phyloP scores from a whole-genome alignment of 2,113 vertebrate species.

The Triplophysa tibetana region DNA sequence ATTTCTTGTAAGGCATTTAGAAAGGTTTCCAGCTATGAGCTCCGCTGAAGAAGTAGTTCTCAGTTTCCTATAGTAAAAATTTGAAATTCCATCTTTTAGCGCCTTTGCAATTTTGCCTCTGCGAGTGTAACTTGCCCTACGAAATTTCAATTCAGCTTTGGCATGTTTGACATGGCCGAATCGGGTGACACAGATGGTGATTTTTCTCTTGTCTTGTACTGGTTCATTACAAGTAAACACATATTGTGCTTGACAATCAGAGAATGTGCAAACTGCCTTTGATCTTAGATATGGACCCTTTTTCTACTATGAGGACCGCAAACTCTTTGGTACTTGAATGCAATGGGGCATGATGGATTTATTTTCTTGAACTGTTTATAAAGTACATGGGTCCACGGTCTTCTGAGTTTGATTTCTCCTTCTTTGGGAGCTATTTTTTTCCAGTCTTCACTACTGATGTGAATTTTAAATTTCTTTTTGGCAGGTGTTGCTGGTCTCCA shows the following conservation, averaged over 20 bases:
- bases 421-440: background rate
- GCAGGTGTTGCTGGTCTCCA: background rate
- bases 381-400: background rate
- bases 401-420: background rate
- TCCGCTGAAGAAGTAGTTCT: background rate
- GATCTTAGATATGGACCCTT: background rate
- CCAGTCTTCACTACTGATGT: background rate
- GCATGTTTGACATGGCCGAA: background rate
- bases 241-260: background rate
- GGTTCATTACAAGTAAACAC: background rate
- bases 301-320: background rate
- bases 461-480: background rate
- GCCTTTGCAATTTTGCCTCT: slow-evolving; percentile 9
- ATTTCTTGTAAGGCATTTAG: background rate
- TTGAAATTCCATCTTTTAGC: background rate
- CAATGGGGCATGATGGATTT: background rate
- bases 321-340: slow-evolving; percentile 8
- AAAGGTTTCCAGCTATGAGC: slow-evolving; percentile 7
- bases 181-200: background rate
- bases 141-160: background rate
- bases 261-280: slow-evolving; percentile 11
- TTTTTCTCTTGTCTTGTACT: background rate
- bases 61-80: slow-evolving; percentile 5
- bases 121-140: background rate
- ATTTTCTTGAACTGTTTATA: slow-evolving; percentile 2